Conservation (phyloP, 1,140 invertebrate species). For the Drosophila carrolli region DNA sequence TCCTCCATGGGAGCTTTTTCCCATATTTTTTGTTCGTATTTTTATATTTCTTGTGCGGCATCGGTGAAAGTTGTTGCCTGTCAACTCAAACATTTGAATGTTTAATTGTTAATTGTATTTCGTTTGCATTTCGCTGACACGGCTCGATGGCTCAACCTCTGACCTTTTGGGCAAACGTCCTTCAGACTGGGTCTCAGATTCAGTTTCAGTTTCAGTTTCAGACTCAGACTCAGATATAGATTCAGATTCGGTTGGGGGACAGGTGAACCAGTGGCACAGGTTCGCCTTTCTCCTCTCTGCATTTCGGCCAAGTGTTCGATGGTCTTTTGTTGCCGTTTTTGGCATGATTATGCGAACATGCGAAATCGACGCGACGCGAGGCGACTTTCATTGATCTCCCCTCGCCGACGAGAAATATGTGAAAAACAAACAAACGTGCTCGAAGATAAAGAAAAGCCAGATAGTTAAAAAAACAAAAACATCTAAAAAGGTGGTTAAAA, state of each 20-base stretch:
- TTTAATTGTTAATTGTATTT: conserved; percentile 70
- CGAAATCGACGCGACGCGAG: conserved; percentile 50
- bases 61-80: conserved; percentile 63
- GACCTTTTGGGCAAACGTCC: conserved; percentile 70
- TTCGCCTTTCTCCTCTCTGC: conserved; percentile 35
- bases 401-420: conserved; percentile 5
- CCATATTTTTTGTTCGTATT: conserved; percentile 2
- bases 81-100: conserved; percentile 65
- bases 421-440: conserved; percentile 36
- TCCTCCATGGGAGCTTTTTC: conserved; percentile 31
- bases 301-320: conserved; percentile 30
- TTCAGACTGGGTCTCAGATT: conserved; percentile 24
- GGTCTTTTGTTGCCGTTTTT: conserved; percentile 63
- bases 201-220: neutral
- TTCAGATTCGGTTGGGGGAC: neutral
- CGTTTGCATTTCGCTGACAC: conserved; percentile 19
- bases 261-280: conserved; percentile 19
- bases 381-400: conserved; percentile 64
- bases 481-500: conserved; percentile 13
- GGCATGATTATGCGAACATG: conserved; percentile 77
- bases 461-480: conserved; percentile 22
- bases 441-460: conserved; percentile 53
- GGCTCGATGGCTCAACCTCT: conserved; percentile 30
- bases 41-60: conserved; percentile 21
- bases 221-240: neutral